These are phyloP conservation scores for Globodera ellingtonae DNA, from an alignment of 1,140 invertebrate genomes.

Conservation along the genomic window DNA sequence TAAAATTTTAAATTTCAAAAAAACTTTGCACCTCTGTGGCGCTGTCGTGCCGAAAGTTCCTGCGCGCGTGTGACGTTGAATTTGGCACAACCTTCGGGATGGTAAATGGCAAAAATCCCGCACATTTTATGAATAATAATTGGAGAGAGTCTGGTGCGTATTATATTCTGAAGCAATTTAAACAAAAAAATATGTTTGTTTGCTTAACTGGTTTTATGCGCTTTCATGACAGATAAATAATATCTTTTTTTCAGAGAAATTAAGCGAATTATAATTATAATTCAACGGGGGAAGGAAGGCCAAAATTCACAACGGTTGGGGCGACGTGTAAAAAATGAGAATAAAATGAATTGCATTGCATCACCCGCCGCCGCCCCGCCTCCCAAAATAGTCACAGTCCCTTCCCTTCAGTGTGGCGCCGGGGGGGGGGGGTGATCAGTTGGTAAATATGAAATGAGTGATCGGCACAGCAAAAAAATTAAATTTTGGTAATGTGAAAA, in stretches of 20 bases:
- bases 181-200: not conserved
- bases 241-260: not conserved
- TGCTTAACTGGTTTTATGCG: not conserved
- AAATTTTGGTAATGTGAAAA: too few relatives aligned
- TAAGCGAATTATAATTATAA: not conserved
- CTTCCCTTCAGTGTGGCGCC: too few relatives aligned
- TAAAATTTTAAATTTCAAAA: conserved; percentile 11
- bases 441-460: too few relatives aligned
- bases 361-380: too few relatives aligned
- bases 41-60: conserved; percentile 24
- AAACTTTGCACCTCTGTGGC: conserved; percentile 1
- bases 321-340: not conserved
- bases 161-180: too few relatives aligned
- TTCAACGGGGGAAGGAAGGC: not conserved
- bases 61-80: conserved; percentile 23
- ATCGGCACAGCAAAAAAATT: too few relatives aligned
- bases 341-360: not conserved
- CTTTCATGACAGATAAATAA: conserved; percentile 2
- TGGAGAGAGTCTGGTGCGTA: too few relatives aligned
- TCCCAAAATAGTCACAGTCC: too few relatives aligned
- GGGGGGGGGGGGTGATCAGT: too few relatives aligned
- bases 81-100: conserved; percentile 35
- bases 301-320: too few relatives aligned
- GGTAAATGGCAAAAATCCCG: conserved; percentile 46
- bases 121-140: conserved; percentile 28